Base-by-base conservation (phyloP, 2,888 invertebrate genomes). In the Drosophila ustulata region DNA sequence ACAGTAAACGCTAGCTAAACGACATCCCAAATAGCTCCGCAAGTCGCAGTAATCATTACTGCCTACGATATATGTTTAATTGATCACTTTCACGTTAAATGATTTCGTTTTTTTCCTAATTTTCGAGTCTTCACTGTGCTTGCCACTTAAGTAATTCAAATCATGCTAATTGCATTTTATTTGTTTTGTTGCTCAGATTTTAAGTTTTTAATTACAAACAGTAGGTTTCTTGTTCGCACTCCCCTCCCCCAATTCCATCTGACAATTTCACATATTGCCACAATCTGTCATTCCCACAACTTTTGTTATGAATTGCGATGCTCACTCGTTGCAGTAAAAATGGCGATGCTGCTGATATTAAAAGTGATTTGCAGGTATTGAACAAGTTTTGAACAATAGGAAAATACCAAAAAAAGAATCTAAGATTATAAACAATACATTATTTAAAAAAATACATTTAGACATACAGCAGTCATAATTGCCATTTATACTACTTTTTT, bases 131-230 rank as follows among this genome's bases (percentile, higher is more conserved):
- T 56, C 50, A 71, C 81, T 82, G 85, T 88, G 74, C 52, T 57
- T 77, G 74, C 71, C 80, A 88, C 88, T 91, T 91, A 91, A 90
- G 91, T 91, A 91, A 92, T 92, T 92, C 91, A 92, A 91, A 91
- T 91, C 90, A 90, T 84, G 90, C 91, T 92, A 92, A 91, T 92
- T 92, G 92, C 91, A 91, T 91, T 91, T 92, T 92, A 91, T 92
- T 91, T 92, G 90, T 89, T 91, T 89, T 75, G 73, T 80, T 80
- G 82, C 82, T 80, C 81, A 89, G 85, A 90, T 86, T 82, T 82
- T 70, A 83, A 86, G 81, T 82, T 86, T 81, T 86, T 74, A 79
- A 86, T 86, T 86, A 75, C 70, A 64, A 70, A 64, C 70, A 56
- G n/a, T 4, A 39, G 46, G 30, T 32, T 43, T 13, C 39, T 7